Evolutionary conservation across 2,888 invertebrate species (phyloP), one percentile per base, ranked within the genome.

Genomic region (Lampropteryx suffumata): DNA sequence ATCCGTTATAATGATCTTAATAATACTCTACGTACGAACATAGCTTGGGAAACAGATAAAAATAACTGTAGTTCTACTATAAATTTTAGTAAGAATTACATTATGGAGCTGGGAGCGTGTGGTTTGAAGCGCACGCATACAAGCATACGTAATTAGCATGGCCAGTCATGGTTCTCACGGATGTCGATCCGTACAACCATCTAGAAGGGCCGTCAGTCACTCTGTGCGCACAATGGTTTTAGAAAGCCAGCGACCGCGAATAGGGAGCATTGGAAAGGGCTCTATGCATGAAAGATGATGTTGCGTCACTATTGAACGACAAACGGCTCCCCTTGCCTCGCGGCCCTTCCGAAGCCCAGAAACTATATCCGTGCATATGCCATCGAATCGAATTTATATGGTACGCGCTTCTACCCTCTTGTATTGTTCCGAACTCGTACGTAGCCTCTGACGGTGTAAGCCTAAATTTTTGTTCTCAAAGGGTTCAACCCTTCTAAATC

Each of bases 161-260:
- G 60, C 54, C 59, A 67, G 62, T 59, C 17, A 3, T 4, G 62
- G 67, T 86, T 88, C 87, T 85, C 87, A 87, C 86, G 87, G 80
- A 81, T 81, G 80, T 75, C 73, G 78, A 79, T 79, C 71, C 67
- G 69, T 73, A 72, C 73, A 74, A 76, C 70, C 71, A 73, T 75
- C 73, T 73, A 67, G 72, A 72, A 45, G 55, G 26, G 45, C 56
- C 52, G 59, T 56, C 57, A 69, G 79, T 77, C 76, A 73, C 70
- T 74, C 69, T 62, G 21, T 35, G 74, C 77, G 76, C 76, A 87
- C 89, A 87, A 88, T 87, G 75, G 75, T 76, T 83, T 88, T 88
- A 88, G 89, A 89, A 90, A 89, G 89, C 76, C 71, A 70, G 78
- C 80, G 82, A 82, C 88, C 84, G 86, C 85, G 84, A 84, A 87